Evolutionary conservation across 2,797 vertebrate species (phyloP).

Genomic region (Sebastes minor): DNA sequence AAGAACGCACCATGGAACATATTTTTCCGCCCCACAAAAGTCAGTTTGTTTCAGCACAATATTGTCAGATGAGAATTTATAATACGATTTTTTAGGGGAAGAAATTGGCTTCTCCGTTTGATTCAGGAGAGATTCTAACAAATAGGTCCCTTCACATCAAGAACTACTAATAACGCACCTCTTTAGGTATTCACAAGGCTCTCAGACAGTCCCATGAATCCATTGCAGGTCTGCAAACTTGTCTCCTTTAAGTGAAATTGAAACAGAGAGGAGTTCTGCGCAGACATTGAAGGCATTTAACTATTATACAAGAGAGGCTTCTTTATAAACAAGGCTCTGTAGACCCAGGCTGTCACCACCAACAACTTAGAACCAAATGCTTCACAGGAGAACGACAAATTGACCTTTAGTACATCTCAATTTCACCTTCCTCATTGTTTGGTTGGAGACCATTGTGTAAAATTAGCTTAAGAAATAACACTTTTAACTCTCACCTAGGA

Average conservation of each 20-base stretch:
- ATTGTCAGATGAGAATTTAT: not conserved
- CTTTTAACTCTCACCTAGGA: not conserved
- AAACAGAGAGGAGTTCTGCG: not conserved
- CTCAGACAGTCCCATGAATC: not conserved
- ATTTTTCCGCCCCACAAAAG: constrained; percentile 11
- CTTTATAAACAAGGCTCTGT: not conserved
- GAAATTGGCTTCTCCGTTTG: constrained; percentile 33
- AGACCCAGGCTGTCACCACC: not conserved
- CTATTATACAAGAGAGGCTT: not conserved
- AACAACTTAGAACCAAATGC: not conserved
- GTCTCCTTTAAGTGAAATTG: not conserved
- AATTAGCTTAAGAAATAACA: constrained; percentile 16
- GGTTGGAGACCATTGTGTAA: not conserved
- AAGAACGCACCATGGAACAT: constrained; percentile 43
- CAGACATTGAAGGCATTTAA: not conserved
- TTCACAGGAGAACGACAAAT: not conserved
- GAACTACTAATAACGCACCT: not conserved
- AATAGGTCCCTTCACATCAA: constrained; percentile 2
- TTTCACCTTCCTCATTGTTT: not conserved
- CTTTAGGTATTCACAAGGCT: not conserved
- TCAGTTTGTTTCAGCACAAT: not conserved
- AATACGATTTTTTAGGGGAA: not conserved
- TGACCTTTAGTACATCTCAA: not conserved
- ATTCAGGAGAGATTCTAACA: not conserved
- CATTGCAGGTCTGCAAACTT: not conserved